Percentiles rank a stretch among this genome's conserved stretches.
Evolutionary conservation across 2,113 vertebrate species (phyloP).

Genomic region (Clarias magur): DNA sequence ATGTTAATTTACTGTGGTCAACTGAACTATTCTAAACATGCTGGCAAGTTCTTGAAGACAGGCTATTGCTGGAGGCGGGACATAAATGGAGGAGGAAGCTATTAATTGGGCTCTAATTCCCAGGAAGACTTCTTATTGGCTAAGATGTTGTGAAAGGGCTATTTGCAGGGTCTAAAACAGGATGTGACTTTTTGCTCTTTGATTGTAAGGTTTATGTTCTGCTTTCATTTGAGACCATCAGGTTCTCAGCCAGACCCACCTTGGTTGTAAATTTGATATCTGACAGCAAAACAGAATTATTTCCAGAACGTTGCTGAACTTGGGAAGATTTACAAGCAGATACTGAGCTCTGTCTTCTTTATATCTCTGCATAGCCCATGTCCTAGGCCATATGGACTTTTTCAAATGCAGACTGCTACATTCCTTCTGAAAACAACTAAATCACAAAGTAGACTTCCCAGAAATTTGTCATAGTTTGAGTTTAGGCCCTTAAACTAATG

Average conservation of each 20-base stretch:
- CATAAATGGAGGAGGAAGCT: conserved; percentile 45
- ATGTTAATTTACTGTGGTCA: conserved; percentile 70
- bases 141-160: conserved; percentile 28
- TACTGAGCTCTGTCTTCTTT: conserved; percentile 8
- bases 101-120: conserved; percentile 52
- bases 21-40: conserved; percentile 49
- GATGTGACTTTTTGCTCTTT: conserved; percentile 29
- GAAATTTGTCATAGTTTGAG: conserved; percentile 6
- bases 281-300: conserved; percentile 35
- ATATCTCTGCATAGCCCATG: not conserved
- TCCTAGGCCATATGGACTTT: conserved; percentile 22
- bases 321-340: conserved; percentile 31
- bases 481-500: not conserved
- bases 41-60: conserved; percentile 40
- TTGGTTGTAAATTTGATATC: conserved; percentile 1
- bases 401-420: conserved; percentile 20
- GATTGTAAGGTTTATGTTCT: conserved; percentile 13
- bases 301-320: conserved; percentile 13
- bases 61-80: conserved; percentile 26
- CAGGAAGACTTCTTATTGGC: conserved; percentile 48
- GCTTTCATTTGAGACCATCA: conserved; percentile 4
- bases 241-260: not conserved
- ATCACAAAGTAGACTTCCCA: conserved; percentile 1
- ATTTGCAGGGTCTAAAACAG: conserved; percentile 35
- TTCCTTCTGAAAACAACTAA: conserved; percentile 36